A percentile compares a stretch with the other conserved stretches of the same genome.
phyloP scores from a whole-genome alignment of 2,888 invertebrate genomes.

The Drosophila rubida region DNA sequence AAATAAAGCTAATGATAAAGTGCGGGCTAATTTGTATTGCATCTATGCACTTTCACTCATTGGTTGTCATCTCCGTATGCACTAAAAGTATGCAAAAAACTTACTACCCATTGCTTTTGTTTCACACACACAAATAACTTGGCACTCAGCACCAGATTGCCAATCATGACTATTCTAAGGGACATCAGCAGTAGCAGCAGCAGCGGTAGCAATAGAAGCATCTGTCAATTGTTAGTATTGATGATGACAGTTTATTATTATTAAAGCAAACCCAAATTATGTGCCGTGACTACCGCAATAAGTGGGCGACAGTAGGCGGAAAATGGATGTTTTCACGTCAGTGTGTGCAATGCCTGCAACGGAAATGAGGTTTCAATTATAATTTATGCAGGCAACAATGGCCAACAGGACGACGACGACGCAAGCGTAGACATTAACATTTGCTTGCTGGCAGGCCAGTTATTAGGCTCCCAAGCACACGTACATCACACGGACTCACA shows the following conservation, averaged over 20 bases:
- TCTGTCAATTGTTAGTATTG: slow-evolving; percentile 49
- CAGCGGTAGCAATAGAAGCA: slow-evolving; percentile 6
- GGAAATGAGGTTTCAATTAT: slow-evolving; percentile 79
- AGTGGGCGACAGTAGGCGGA: slow-evolving; percentile 16
- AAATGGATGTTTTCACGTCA: slow-evolving; percentile 11
- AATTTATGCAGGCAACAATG: slow-evolving; percentile 65
- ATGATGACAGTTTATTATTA: slow-evolving; percentile 76
- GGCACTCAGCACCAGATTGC: slow-evolving; percentile 5
- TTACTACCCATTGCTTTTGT: slow-evolving; percentile 30
- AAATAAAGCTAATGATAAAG: slow-evolving; percentile 13
- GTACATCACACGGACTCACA: slow-evolving; percentile 5
- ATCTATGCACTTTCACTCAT: slow-evolving; percentile 13
- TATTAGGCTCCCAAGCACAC: slow-evolving; percentile 39
- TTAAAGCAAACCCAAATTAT: slow-evolving; percentile 69
- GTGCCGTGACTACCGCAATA: slow-evolving; percentile 22
- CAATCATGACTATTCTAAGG: slow-evolving; percentile 9
- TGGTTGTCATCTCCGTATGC: background rate
- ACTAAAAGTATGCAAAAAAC: slow-evolving; percentile 53
- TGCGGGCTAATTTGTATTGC: slow-evolving; percentile 36
- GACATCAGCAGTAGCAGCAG: slow-evolving; percentile 1
- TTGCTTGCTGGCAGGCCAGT: slow-evolving; percentile 46
- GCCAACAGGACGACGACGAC: slow-evolving; percentile 24
- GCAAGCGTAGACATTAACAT: slow-evolving; percentile 59
- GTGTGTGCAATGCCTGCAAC: slow-evolving; percentile 71
- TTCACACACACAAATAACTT: slow-evolving; percentile 13